Evolutionary conservation across 2,888 invertebrate genomes (phyloP), one percentile per base, ranked within the genome.

Genomic region (Julus scanicus): DNA sequence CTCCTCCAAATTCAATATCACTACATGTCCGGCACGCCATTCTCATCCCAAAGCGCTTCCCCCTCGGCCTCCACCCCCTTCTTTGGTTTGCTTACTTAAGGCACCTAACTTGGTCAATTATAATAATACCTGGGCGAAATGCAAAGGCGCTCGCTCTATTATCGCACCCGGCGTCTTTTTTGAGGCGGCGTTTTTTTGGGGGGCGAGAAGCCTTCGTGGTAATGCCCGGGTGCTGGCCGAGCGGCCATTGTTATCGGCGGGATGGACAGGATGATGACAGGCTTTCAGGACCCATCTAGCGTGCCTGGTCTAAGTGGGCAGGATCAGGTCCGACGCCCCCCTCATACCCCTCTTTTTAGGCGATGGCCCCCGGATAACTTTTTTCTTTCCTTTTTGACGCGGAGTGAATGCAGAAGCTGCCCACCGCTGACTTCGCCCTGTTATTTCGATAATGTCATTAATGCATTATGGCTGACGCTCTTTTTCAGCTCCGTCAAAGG

Each of bases 361-460:
- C 48, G 48, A 11, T n/a, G n/a, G n/a, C 48, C 48, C 48, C 48
- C 48, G 9, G 48, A 48, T n/a, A n/a, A n/a, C n/a, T n/a, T n/a
- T n/a, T n/a, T n/a, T n/a, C n/a, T n/a, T n/a, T n/a, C n/a, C n/a
- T n/a, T n/a, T n/a, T n/a, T n/a, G n/a, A n/a, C n/a, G 11, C 9
- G 48, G 48, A 11, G 48, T 53, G 53, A 53, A 53, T 53, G 53
- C 53, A 15, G 53, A 15, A 53, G 53, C 53, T n/a, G n/a, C n/a
- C n/a, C n/a, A n/a, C n/a, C n/a, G n/a, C n/a, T 53, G 53, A 6
- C 53, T 53, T 53, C 53, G 53, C 53, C 53, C 53, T 53, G 53
- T 53, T 53, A 53, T 53, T 53, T 53, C 53, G 53, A 53, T 53
- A 53, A 53, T 53, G 53, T 53, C 53, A 53, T 53, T 53, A 53